phyloP scores from a whole-genome alignment of 1,140 invertebrate genomes.

The Metaphire vulgaris region DNA sequence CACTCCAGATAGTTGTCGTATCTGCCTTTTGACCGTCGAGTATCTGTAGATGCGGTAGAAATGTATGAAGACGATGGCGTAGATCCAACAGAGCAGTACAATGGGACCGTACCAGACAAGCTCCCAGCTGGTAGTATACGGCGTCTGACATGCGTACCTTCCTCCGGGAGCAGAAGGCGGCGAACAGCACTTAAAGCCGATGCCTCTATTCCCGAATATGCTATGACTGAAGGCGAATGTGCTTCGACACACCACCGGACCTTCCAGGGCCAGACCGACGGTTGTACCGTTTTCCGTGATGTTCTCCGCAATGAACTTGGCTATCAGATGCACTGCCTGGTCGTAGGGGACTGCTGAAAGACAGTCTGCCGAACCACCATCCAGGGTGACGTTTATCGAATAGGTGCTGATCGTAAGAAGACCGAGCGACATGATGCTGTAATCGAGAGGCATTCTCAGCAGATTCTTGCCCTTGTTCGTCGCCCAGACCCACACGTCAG shows the following conservation, averaged over 20 bases:
- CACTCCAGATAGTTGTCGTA: constrained; percentile 5
- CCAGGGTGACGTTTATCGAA: neutral
- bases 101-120: constrained; percentile 22
- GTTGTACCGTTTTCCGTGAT: constrained; percentile 12
- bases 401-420: constrained; percentile 9
- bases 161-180: neutral
- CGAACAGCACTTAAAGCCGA: constrained; percentile 17
- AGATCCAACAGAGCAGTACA: constrained; percentile 11
- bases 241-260: constrained; percentile 13
- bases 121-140: constrained; percentile 6
- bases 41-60: constrained; percentile 11
- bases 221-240: constrained; percentile 11
- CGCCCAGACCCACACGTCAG: constrained; percentile 13
- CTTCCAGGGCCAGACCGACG: neutral
- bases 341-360: neutral
- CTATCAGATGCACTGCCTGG: neutral
- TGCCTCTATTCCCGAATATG: neutral
- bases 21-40: neutral
- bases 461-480: constrained; percentile 16
- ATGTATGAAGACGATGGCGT: constrained; percentile 10
- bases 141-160: constrained; percentile 5
- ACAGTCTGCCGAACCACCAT: neutral
- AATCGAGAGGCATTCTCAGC: constrained; percentile 11
- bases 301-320: constrained; percentile 13
- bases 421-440: constrained; percentile 13